Base-by-base conservation (phyloP, 2,113 vertebrate genomes). In the Eublepharis macularius region DNA sequence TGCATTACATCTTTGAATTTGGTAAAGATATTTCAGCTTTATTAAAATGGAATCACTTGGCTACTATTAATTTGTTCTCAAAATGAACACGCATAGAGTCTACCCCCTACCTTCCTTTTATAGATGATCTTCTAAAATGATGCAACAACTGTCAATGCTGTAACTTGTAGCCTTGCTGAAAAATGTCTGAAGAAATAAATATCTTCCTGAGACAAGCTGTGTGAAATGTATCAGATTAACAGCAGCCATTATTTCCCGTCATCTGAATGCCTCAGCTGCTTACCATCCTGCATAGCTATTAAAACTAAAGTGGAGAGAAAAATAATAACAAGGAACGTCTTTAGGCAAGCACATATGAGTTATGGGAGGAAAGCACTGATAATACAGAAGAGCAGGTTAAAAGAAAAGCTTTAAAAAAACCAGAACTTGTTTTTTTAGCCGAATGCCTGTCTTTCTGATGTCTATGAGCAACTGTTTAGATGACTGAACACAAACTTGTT, bases 221-320 rank as follows among this genome's bases (percentile, higher is more conserved):
- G 89, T 88, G 89, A 89, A 91, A 92, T 88, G 21, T 81, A 74
- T 89, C 72, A 49, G 51, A 83, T 57, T 86, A 80, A 24, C 69
- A 74, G 65, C 9, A 57, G 91, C n/a, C 75, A 90, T 88, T 92
- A 86, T 83, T 89, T 88, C 86, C 88, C 47, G 87, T 83, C 74
- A 26, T 60, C 57, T 66, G 36, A 60, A 47, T 72, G 47, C 54
- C 82, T 91, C 78, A 84, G 41, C 10, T 87, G 83, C 73, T 75
- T 75, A 92, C 82, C 84, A 83, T 90, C 82, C 82, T 1, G 0
- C 41, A 70, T 88, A 80, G 76, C 78, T 81, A 19, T 57, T 57
- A 45, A 75, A 68, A 70, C 73, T 47, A 57, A 81, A 88, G 77
- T 43, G 89, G 39, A 80, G 83, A 29, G 60, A n/a, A 72, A 78